Evolutionary conservation across 2,797 vertebrate species (phyloP).

Genomic region (Calcarius lapponicus): DNA sequence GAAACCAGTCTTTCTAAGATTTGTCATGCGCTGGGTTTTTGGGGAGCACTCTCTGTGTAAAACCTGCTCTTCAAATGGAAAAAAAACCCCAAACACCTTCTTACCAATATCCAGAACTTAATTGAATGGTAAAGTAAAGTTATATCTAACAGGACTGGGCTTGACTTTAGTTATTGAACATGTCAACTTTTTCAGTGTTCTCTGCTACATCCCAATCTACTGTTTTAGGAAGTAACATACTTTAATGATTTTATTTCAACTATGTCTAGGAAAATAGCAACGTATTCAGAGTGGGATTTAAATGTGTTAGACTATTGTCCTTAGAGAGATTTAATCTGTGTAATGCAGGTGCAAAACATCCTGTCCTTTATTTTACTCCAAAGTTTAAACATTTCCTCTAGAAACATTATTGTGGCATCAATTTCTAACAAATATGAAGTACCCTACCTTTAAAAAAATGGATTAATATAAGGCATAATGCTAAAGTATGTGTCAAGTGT

Average conservation of each 20-base stretch:
- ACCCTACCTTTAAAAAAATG: conserved; percentile 85
- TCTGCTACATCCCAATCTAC: not conserved
- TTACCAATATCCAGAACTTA: not conserved
- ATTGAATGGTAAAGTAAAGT: not conserved
- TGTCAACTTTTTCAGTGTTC: not conserved
- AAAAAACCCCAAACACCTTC: not conserved
- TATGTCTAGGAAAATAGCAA: not conserved
- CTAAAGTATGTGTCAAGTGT: conserved; percentile 90
- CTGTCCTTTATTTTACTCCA: conserved; percentile 55
- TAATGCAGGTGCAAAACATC: not conserved
- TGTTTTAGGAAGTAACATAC: not conserved
- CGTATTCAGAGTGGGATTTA: not conserved
- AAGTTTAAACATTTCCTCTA: conserved; percentile 78
- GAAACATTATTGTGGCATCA: conserved; percentile 81
- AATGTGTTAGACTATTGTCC: not conserved
- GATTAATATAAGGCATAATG: conserved; percentile 93
- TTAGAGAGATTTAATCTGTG: conserved; percentile 27
- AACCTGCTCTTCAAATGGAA: not conserved
- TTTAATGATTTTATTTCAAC: conserved; percentile 35
- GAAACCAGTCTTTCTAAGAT: not conserved
- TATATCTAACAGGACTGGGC: not conserved
- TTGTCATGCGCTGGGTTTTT: not conserved
- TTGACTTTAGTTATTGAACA: not conserved
- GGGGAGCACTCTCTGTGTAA: not conserved
- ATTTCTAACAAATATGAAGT: conserved; percentile 82